Evolutionary conservation across 2,797 vertebrate species (phyloP).

Genomic region (Diceros bicornis): DNA sequence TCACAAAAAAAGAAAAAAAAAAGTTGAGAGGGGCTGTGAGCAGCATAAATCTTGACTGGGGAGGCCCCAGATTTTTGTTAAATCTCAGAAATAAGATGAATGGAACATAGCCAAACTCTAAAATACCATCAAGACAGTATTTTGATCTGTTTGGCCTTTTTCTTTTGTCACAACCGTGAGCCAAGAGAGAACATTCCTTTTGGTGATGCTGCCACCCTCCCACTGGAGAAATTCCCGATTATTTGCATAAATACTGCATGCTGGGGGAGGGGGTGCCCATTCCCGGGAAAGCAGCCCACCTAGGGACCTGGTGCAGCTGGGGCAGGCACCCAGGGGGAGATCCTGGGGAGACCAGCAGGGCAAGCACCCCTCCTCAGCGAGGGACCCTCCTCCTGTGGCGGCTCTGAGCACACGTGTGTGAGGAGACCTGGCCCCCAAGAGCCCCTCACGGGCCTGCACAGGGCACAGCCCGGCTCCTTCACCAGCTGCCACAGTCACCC

Average conservation of each 20-base stretch:
- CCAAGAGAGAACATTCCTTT: background rate
- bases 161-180: background rate
- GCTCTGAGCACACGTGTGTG: background rate
- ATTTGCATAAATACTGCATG: background rate
- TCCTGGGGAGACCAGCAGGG: background rate
- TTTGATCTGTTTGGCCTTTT: background rate
- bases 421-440: background rate
- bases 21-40: background rate
- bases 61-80: background rate
- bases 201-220: background rate
- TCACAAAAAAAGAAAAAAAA: too few relatives aligned
- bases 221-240: background rate
- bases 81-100: conserved; percentile 12
- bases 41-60: background rate
- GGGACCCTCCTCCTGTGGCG: background rate
- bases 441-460: background rate
- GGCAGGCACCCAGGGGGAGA: background rate
- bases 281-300: background rate
- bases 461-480: background rate
- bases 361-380: background rate
- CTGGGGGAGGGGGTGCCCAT: background rate
- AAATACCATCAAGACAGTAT: background rate
- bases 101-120: background rate
- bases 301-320: too few relatives aligned
- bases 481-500: background rate